Percentiles rank a stretch among this genome's conserved stretches.
Evolutionary conservation across 2,113 vertebrate genomes (phyloP).

Genomic region (Colistium nudipinnis): DNA sequence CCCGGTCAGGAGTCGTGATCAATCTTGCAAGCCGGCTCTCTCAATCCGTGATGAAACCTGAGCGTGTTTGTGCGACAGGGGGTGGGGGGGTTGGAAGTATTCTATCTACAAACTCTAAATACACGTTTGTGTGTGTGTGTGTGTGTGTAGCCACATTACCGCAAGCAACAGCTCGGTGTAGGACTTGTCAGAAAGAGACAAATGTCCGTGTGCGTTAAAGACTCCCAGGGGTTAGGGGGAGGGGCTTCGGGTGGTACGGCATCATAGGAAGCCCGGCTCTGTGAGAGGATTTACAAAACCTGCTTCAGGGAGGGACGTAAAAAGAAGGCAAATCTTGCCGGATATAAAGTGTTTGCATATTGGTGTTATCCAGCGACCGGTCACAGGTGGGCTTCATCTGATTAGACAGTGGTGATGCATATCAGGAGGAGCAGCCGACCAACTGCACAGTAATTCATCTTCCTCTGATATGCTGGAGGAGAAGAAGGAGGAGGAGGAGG

Average conservation of each 20-base stretch:
- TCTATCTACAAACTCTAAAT: constrained; percentile 50
- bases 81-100: too few species aligned
- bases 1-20: constrained; percentile 75
- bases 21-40: constrained; percentile 76
- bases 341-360: constrained; percentile 69
- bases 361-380: constrained; percentile 59
- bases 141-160: constrained; percentile 64
- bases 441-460: constrained; percentile 73
- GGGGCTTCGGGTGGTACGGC: constrained; percentile 26
- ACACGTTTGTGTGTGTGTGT: constrained; percentile 47
- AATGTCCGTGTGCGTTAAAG: constrained; percentile 79
- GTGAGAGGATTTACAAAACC: constrained; percentile 51
- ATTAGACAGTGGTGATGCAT: constrained; percentile 73
- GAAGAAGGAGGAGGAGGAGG: constrained; percentile 25
- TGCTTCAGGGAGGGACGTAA: constrained; percentile 34
- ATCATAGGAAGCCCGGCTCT: constrained; percentile 65
- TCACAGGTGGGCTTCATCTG: constrained; percentile 78
- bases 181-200: constrained; percentile 78
- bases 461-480: constrained; percentile 51
- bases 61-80: constrained; percentile 44
- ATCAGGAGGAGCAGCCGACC: constrained; percentile 64
- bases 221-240: constrained; percentile 67
- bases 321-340: constrained; percentile 50
- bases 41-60: constrained; percentile 73
- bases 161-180: constrained; percentile 63